These are phyloP conservation scores for Esox lucius DNA, from an alignment of 2,797 vertebrate genomes.

Conservation along the genomic window DNA sequence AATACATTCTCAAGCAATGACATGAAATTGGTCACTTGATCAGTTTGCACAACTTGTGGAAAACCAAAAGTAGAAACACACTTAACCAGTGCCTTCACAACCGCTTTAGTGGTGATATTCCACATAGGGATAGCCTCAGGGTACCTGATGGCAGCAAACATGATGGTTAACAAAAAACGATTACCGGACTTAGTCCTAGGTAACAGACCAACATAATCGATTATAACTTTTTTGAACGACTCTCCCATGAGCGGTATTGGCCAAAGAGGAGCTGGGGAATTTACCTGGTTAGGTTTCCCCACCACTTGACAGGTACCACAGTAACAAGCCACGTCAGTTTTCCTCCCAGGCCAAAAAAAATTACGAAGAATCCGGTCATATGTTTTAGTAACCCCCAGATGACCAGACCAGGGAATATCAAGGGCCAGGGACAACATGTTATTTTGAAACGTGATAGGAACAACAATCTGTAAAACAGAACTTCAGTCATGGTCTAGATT, in stretches of 20 bases:
- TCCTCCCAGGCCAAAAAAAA: too few species aligned
- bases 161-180: neutral
- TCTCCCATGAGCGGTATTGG: neutral
- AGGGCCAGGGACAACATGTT: too few species aligned
- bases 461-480: too few species aligned
- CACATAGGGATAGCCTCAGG: too few species aligned
- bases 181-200: neutral
- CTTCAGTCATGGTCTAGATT: too few species aligned
- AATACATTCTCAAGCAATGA: neutral
- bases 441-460: too few species aligned
- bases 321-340: too few species aligned
- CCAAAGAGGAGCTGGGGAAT: neutral
- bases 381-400: too few species aligned
- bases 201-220: neutral
- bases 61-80: slow-evolving; percentile 16
- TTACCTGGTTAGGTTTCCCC: slow-evolving; percentile 7
- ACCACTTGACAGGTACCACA: neutral
- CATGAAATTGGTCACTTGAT: too few species aligned
- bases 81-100: neutral
- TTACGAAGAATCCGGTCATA: too few species aligned
- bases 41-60: neutral
- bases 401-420: too few species aligned
- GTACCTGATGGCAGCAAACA: neutral
- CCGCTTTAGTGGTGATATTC: too few species aligned
- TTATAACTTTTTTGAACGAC: neutral